Percentiles rank a stretch among this genome's conserved stretches.
These are phyloP conservation scores for Tetramorium bicarinatum DNA, from an alignment of 2,888 invertebrate genomes.

Conservation along the genomic window DNA sequence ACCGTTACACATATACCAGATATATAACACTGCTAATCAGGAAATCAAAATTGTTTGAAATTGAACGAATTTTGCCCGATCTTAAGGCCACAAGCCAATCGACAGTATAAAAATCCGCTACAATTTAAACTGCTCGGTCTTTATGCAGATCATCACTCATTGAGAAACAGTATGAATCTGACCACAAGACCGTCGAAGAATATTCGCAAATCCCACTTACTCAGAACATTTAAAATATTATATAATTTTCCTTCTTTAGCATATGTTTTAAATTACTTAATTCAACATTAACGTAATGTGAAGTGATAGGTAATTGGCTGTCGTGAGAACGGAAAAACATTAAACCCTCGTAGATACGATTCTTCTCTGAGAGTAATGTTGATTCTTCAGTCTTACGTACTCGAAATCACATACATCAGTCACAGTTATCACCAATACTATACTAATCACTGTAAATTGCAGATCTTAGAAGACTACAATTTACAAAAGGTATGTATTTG, in stretches of 20 bases:
- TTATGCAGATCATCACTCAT: background rate
- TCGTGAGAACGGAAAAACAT: background rate
- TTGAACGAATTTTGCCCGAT: background rate
- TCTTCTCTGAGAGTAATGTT: background rate
- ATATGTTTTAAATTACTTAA: background rate
- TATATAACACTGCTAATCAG: too few species aligned
- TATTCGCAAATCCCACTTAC: background rate
- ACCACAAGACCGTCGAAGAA: background rate
- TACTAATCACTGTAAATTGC: background rate
- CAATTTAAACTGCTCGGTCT: background rate
- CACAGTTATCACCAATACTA: background rate
- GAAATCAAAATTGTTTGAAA: background rate
- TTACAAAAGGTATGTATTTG: too few species aligned
- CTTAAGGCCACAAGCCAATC: background rate
- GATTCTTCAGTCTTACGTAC: background rate
- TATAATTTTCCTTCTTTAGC: background rate
- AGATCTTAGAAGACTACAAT: too few species aligned
- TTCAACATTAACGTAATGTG: background rate
- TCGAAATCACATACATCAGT: background rate
- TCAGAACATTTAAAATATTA: too few species aligned
- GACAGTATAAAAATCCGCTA: background rate
- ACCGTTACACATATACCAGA: too few species aligned
- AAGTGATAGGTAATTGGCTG: background rate
- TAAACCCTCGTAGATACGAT: background rate
- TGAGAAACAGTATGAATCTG: background rate